Percentiles rank a stretch among this genome's conserved stretches.
phyloP scores from a whole-genome alignment of 2,797 vertebrate species.

The Manis javanica region DNA sequence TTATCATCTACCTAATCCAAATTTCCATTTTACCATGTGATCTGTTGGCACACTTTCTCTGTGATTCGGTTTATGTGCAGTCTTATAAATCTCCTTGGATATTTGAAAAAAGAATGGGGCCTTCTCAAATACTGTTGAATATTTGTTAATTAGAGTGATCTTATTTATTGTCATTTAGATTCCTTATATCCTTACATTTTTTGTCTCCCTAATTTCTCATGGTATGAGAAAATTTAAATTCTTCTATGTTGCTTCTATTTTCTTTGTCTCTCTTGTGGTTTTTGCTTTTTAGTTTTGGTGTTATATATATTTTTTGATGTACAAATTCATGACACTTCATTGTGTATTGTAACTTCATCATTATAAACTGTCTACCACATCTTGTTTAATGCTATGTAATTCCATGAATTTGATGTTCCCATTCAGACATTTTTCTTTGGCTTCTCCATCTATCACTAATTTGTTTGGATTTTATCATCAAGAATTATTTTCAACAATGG shows the following conservation, averaged over 20 bases:
- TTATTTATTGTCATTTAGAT: neutral
- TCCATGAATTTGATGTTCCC: neutral
- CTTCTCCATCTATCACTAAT: neutral
- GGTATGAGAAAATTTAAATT: neutral
- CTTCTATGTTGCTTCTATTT: neutral
- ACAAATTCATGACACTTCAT: neutral
- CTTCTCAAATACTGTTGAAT: neutral
- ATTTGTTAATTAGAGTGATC: neutral
- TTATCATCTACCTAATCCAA: neutral
- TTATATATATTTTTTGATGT: neutral
- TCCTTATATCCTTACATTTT: neutral
- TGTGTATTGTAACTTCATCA: neutral
- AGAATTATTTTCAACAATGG: slow-evolving; percentile 12
- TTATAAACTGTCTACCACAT: neutral
- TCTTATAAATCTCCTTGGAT: neutral
- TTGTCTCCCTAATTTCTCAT: neutral
- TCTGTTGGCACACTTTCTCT: neutral
- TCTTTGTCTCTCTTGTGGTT: neutral
- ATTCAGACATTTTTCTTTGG: neutral
- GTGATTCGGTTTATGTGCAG: neutral
- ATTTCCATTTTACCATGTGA: neutral
- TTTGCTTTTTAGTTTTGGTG: slow-evolving; percentile 33
- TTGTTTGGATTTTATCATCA: slow-evolving; percentile 33
- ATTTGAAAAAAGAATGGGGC: neutral
- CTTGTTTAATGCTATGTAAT: neutral